Evolutionary conservation across 2,888 invertebrate species (phyloP), one percentile per base, ranked within the genome.

Genomic region (Drosophila seclusa): DNA sequence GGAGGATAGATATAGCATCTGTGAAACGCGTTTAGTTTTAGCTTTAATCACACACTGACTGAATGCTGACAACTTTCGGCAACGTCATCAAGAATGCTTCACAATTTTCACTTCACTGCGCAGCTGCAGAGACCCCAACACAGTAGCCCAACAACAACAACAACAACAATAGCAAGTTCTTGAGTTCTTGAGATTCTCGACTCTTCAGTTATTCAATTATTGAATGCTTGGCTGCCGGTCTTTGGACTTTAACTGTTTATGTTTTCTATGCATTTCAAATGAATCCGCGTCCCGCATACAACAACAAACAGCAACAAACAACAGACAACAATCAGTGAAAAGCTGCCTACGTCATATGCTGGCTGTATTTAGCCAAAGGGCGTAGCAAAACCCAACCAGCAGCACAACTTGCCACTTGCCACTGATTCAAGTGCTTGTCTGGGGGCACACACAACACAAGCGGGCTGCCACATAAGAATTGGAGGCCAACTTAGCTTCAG

Each of bases 241-340:
- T 80, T 74, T 64, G 54, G 24, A 34, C 53, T 49, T 21, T 50
- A 45, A 50, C 53, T 68, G 61, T 79, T 74, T 78, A 68, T 54
- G 45, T 52, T 64, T 40, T 79, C 82, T 68, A 74, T 70, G 86
- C 68, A 75, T 75, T 86, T 88, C 75, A 83, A 83, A 83, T 73
- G 80, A 66, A 66, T 71, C 36, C 52, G 40, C 63, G 55, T 45
- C 13, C 32, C 31, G 55, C 55, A 38, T 18, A 40, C 40, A 57
- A 57, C 38, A 57, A 57, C 16, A 40, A 72, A 60, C 48, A 18
- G 3, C 62, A 48, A 52, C 34, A 45, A 52, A 27, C 42, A 49
- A 50, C 45, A 27, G 68, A 65, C 27, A 69, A 66, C 29, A 59
- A 60, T 38, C 31, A 53, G 36, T 42, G 48, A n/a, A 74, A 68